These are phyloP conservation scores for Alosa sapidissima DNA, from an alignment of 2,797 vertebrate species.

Conservation along the genomic window DNA sequence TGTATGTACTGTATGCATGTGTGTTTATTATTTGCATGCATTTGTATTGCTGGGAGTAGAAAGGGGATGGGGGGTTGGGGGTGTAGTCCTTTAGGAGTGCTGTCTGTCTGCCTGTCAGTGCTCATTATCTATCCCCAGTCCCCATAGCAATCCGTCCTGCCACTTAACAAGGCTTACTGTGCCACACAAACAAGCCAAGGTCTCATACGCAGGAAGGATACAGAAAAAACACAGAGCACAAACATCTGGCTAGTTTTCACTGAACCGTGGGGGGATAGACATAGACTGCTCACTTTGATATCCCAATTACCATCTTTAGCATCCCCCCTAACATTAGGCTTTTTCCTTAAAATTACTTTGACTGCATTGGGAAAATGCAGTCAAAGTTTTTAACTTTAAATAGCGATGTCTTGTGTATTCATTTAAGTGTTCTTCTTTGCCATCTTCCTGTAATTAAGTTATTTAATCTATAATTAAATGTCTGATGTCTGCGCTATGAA, in stretches of 20 bases:
- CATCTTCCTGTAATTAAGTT: not conserved
- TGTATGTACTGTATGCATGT: constrained; percentile 48
- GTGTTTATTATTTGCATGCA: constrained; percentile 27
- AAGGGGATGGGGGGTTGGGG: not conserved
- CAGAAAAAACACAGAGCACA: constrained; percentile 33
- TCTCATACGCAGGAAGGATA: constrained; percentile 28
- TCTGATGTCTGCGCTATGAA: not conserved
- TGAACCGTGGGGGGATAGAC: constrained; percentile 58
- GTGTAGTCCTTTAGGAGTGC: not conserved
- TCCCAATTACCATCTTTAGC: constrained; percentile 56
- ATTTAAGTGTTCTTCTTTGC: not conserved
- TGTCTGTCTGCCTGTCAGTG: constrained; percentile 12
- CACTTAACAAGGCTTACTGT: constrained; percentile 42
- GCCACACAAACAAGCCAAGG: constrained; percentile 43
- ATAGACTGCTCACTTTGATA: constrained; percentile 62
- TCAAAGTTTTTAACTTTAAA: constrained; percentile 30
- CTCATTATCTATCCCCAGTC: constrained; percentile 21
- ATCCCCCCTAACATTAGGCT: not conserved
- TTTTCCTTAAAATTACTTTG: constrained; percentile 34
- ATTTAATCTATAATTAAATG: not conserved
- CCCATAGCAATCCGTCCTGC: constrained; percentile 32
- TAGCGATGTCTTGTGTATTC: not conserved
- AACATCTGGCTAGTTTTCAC: constrained; percentile 65
- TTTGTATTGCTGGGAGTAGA: constrained; percentile 24
- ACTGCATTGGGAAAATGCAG: constrained; percentile 22